Base-by-base conservation (phyloP, 2,797 vertebrate genomes). In the Melanotaenia parkinsoni region DNA sequence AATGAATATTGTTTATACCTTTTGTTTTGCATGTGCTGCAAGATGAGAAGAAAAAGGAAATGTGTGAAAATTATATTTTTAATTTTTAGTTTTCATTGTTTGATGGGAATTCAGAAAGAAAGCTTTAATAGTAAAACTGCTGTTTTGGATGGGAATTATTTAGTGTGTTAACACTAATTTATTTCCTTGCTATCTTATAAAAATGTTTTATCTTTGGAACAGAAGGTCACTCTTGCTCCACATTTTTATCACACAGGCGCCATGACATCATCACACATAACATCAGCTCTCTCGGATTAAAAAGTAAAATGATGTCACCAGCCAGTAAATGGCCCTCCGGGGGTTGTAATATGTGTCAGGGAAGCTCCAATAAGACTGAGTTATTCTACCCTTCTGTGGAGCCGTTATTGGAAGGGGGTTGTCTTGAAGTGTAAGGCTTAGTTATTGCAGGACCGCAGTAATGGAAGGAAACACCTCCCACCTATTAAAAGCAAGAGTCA, bases 281-380 rank as follows among this genome's bases (percentile, higher is more conserved):
- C 84, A 84, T 90, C 81, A 84, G 47, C 77, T 70, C 66, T 47
- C 67, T 62, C 26, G 80, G 70, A 66, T 83, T 79, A 63, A 77
- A 82, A 88, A 81, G 72, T 79, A 81, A 45, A 62, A 80, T 93
- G 89, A 94, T 93, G 91, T 93, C 91, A 92, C 83, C 84, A 50
- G 69, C 75, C 68, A 58, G 83, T 74, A 85, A 88, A 76, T 22
- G 74, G 72, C 86, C 89, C 70, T 63, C 10, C 38, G 86, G 82
- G 90, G 85, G 77, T 81, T 88, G 80, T 88, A 85, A 78, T 76
- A 65, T 32, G 74, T 91, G 87, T 91, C 88, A 77, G 67, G 70
- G 80, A 79, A 77, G 80, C 82, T 76, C 82, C 83, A 81, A 81
- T 89, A 89, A 88, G 82, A 79, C 82, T 88, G 89, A 92, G 76